phyloP scores from a whole-genome alignment of 2,797 vertebrate genomes.

The Megaceryle alcyon region DNA sequence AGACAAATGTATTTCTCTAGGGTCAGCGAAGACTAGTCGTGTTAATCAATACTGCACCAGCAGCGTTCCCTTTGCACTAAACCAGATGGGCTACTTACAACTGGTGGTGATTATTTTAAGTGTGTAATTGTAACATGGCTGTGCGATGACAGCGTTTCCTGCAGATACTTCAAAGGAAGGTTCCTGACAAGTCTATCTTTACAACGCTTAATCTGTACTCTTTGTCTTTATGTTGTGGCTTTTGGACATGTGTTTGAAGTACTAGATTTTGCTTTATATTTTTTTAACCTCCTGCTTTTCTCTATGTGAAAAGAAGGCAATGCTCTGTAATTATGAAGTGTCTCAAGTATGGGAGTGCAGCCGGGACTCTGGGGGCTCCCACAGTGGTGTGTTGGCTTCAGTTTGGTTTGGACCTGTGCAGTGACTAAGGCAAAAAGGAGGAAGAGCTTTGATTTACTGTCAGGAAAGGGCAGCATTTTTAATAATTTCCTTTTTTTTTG shows the following conservation, averaged over 20 bases:
- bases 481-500: neutral
- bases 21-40: constrained; percentile 10
- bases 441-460: neutral
- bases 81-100: constrained; percentile 60
- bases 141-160: constrained; percentile 65
- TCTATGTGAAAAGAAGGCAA: neutral
- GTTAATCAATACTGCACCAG: constrained; percentile 50
- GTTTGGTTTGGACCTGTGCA: neutral
- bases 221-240: constrained; percentile 60
- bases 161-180: constrained; percentile 57
- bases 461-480: neutral
- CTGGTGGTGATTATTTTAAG: constrained; percentile 57
- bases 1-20: constrained; percentile 46
- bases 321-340: neutral
- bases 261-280: neutral
- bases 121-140: constrained; percentile 71
- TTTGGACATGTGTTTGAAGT: constrained; percentile 57
- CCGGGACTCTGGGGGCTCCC: neutral
- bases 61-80: constrained; percentile 36
- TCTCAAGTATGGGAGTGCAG: neutral
- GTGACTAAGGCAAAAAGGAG: neutral
- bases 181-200: constrained; percentile 27
- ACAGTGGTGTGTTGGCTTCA: neutral
- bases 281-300: constrained; percentile 10
- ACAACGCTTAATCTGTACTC: constrained; percentile 28